Percentiles rank a stretch among this genome's conserved stretches.
phyloP scores from a whole-genome alignment of 92 coral and sea anemone species.

The Pocillopora grandis region DNA sequence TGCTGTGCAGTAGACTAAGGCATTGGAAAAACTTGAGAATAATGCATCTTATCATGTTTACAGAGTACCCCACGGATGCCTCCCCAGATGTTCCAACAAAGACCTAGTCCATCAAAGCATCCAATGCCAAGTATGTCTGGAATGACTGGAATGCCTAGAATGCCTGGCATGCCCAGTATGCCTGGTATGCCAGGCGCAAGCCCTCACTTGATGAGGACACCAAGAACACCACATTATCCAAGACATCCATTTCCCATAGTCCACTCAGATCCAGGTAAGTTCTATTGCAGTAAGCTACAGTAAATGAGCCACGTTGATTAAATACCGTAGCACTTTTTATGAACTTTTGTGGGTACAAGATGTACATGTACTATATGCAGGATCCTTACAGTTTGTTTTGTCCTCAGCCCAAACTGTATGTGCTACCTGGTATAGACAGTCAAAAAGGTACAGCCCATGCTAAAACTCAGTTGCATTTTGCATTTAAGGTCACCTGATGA shows the following conservation, averaged over 20 bases:
- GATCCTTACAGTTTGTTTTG: too few relatives aligned
- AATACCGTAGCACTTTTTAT: too few relatives aligned
- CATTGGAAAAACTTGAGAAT: too few relatives aligned
- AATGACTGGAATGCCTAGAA: constrained; percentile 46
- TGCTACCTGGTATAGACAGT: neutral
- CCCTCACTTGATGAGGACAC: constrained; percentile 54
- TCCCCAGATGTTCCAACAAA: constrained; percentile 67
- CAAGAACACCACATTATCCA: constrained; percentile 47
- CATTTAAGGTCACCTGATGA: constrained; percentile 61
- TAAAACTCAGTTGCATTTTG: neutral
- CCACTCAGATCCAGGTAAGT: constrained; percentile 85
- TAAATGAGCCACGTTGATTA: too few relatives aligned
- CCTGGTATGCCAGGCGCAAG: constrained; percentile 36
- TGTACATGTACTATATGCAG: too few relatives aligned
- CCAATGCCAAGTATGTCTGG: constrained; percentile 58
- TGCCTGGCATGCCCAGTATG: constrained; percentile 36
- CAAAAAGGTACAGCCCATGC: neutral
- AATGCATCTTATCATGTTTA: neutral
- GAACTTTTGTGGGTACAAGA: too few relatives aligned
- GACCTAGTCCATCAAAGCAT: constrained; percentile 55
- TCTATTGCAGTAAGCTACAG: too few relatives aligned
- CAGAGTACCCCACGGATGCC: constrained; percentile 67
- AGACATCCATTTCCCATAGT: constrained; percentile 61
- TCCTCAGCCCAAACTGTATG: neutral
- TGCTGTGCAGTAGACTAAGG: too few relatives aligned